These are phyloP conservation scores for Oligia strigilis DNA, from an alignment of 2,888 invertebrate species.

Conservation along the genomic window DNA sequence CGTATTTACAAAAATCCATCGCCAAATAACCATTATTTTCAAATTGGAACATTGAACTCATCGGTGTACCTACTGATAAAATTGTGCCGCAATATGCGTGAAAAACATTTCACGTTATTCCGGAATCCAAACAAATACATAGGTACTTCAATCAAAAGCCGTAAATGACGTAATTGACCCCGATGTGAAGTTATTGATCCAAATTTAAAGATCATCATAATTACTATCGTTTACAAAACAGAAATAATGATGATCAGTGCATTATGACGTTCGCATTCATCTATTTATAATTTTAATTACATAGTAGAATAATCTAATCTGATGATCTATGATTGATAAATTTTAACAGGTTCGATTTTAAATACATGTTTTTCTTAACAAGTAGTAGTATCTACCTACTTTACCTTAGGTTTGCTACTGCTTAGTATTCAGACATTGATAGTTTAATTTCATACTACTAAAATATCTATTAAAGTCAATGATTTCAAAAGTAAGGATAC, in stretches of 20 bases:
- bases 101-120: constrained; percentile 15
- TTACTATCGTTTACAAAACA: constrained; percentile 33
- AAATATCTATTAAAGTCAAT: neutral
- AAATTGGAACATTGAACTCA: constrained; percentile 11
- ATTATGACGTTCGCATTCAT: constrained; percentile 64
- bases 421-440: neutral
- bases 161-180: constrained; percentile 17
- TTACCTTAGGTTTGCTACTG: neutral
- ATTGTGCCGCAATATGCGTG: neutral
- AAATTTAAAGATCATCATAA: constrained; percentile 36
- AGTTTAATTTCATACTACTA: neutral
- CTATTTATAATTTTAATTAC: constrained; percentile 65
- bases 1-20: neutral
- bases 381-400: neutral
- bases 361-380: neutral
- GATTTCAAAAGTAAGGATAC: too few species aligned
- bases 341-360: neutral
- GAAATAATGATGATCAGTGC: constrained; percentile 27
- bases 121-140: constrained; percentile 25
- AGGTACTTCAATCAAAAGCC: neutral
- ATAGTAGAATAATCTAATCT: constrained; percentile 24
- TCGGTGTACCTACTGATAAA: constrained; percentile 3
- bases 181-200: constrained; percentile 37
- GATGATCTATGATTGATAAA: neutral
- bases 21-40: neutral